A percentile compares a stretch with the other conserved stretches of the same genome.
These are phyloP conservation scores for Syrmaticus mikado DNA, from an alignment of 2,113 vertebrate genomes.

Conservation along the genomic window DNA sequence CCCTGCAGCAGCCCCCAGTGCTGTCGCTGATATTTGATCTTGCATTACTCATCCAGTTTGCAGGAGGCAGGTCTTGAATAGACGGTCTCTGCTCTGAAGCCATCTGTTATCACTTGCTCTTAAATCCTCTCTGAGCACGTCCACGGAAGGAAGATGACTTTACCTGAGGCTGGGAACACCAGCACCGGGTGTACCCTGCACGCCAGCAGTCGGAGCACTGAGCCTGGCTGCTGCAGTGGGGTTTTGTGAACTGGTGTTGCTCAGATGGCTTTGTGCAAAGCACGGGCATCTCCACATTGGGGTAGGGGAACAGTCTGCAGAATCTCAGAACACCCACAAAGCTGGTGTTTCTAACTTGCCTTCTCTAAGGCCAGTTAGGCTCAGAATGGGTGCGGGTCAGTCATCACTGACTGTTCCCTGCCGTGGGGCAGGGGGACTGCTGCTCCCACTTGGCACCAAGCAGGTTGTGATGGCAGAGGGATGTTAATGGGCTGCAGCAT, in stretches of 20 bases:
- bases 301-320: background rate
- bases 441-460: rapidly evolving
- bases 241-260: background rate
- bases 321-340: background rate
- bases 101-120: constrained; percentile 56
- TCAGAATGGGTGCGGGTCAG: background rate
- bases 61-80: constrained; percentile 56
- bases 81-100: constrained; percentile 49
- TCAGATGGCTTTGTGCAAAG: background rate
- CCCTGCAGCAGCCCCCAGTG: background rate
- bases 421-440: rapidly evolving
- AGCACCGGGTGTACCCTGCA: rapidly evolving
- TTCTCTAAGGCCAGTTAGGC: rapidly evolving
- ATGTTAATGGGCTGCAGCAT: rapidly evolving
- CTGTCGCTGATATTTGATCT: constrained; percentile 47
- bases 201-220: background rate
- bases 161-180: constrained; percentile 1
- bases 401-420: background rate
- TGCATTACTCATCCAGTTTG: constrained; percentile 28
- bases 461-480: background rate
- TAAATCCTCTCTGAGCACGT: constrained; percentile 14
- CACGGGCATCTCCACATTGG: background rate
- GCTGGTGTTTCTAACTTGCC: background rate
- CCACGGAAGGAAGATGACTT: background rate
- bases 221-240: rapidly evolving